Evolutionary conservation across 1,140 invertebrate genomes (phyloP).

Genomic region (Papilio xuthus): DNA sequence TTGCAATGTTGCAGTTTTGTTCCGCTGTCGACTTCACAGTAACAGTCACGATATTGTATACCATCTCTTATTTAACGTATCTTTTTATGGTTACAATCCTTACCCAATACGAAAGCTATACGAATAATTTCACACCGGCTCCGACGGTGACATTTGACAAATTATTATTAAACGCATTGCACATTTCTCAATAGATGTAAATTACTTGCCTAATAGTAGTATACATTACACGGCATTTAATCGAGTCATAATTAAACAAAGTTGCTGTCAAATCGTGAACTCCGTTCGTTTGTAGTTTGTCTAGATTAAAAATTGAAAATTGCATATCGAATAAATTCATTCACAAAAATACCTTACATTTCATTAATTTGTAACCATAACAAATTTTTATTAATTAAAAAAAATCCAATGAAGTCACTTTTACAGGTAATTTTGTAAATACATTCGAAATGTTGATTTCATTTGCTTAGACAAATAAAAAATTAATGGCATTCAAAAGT

Average conservation of each 20-base stretch:
- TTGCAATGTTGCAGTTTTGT: not conserved
- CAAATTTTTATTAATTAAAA: not conserved
- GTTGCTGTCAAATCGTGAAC: not conserved
- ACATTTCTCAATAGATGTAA: slow-evolving; percentile 32
- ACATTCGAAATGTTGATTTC: not conserved
- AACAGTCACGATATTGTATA: not conserved
- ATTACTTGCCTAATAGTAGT: slow-evolving; percentile 31
- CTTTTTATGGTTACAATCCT: not conserved
- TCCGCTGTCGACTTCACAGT: not conserved
- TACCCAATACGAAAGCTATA: not conserved
- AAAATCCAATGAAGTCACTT: too few species aligned
- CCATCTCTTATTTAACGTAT: too few species aligned
- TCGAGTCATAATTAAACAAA: slow-evolving; percentile 25
- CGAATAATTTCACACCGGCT: not conserved
- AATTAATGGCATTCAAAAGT: not conserved
- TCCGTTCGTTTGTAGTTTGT: not conserved
- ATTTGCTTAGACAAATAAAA: not conserved
- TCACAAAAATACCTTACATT: not conserved
- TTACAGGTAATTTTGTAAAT: too few species aligned
- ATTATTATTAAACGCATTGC: slow-evolving; percentile 2
- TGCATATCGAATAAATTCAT: not conserved
- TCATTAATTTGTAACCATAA: not conserved
- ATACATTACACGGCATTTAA: slow-evolving; percentile 30
- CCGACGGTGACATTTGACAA: slow-evolving; percentile 8
- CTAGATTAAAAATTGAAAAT: not conserved